A percentile compares a stretch with the other conserved stretches of the same genome.
phyloP scores from a whole-genome alignment of 2,113 vertebrate species.

The Collichthys lucidus region DNA sequence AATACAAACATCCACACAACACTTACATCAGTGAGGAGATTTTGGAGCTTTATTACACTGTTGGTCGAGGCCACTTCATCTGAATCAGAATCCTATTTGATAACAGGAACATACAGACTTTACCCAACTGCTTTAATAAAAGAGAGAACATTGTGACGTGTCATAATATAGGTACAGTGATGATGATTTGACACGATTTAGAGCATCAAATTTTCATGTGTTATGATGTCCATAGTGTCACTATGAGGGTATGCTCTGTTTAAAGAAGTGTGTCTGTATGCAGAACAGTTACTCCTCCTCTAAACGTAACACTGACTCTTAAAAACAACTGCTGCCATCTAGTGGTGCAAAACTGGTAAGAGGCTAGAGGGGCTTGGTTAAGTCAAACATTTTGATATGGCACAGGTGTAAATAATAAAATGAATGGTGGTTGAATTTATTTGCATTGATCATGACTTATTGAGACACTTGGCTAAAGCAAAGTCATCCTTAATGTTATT shows the following conservation, averaged over 20 bases:
- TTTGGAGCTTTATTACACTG: conserved; percentile 71
- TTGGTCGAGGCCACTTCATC: conserved; percentile 70
- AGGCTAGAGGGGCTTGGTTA: background rate
- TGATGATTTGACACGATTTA: background rate
- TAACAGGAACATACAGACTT: conserved; percentile 17
- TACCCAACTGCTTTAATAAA: background rate
- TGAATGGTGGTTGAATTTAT: background rate
- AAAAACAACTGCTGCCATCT: conserved; percentile 57
- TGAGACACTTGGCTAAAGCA: too few species aligned
- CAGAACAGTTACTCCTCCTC: background rate
- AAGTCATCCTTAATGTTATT: too few species aligned
- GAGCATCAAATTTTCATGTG: too few species aligned
- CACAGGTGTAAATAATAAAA: background rate
- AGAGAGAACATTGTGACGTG: background rate
- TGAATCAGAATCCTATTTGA: conserved; percentile 37
- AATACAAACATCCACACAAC: background rate
- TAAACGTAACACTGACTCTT: background rate
- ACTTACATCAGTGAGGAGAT: conserved; percentile 88
- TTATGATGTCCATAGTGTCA: background rate
- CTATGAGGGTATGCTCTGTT: background rate
- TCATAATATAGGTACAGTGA: background rate
- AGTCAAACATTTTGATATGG: background rate
- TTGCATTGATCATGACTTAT: background rate
- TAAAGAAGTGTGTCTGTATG: background rate
- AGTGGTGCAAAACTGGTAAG: conserved; percentile 14